These are phyloP conservation scores for Agrochola macilenta DNA, from an alignment of 2,888 invertebrate genomes.

Conservation along the genomic window DNA sequence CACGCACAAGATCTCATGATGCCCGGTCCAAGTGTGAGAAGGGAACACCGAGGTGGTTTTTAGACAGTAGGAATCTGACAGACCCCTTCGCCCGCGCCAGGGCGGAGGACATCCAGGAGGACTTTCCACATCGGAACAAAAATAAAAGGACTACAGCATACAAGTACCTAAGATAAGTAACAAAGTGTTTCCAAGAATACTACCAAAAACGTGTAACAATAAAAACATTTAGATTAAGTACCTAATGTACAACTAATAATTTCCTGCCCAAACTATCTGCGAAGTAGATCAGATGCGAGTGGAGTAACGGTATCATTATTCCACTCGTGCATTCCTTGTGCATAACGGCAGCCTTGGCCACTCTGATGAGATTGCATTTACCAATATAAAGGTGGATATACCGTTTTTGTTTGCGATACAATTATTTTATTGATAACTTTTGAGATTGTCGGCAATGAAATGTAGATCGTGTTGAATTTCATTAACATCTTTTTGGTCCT, in stretches of 20 bases:
- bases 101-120: too few species aligned
- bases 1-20: too few species aligned
- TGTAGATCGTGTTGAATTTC: background rate
- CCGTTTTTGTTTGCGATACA: conserved; percentile 37
- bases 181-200: conserved; percentile 2
- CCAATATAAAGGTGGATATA: conserved; percentile 35
- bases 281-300: conserved; percentile 73
- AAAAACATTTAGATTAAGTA: conserved; percentile 35
- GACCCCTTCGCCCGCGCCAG: too few species aligned
- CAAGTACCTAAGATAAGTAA: background rate
- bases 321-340: conserved; percentile 73
- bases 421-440: conserved; percentile 3
- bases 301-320: conserved; percentile 78
- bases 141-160: background rate
- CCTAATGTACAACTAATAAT: conserved; percentile 62
- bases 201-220: conserved; percentile 2
- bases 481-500: background rate
- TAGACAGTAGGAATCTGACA: too few species aligned
- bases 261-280: conserved; percentile 71
- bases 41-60: too few species aligned
- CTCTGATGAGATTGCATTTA: conserved; percentile 62
- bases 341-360: conserved; percentile 68
- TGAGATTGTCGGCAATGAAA: background rate
- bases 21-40: too few species aligned
- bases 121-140: too few species aligned